These are phyloP conservation scores for Calephelis nemesis DNA, from an alignment of 1,140 invertebrate genomes.

Conservation along the genomic window DNA sequence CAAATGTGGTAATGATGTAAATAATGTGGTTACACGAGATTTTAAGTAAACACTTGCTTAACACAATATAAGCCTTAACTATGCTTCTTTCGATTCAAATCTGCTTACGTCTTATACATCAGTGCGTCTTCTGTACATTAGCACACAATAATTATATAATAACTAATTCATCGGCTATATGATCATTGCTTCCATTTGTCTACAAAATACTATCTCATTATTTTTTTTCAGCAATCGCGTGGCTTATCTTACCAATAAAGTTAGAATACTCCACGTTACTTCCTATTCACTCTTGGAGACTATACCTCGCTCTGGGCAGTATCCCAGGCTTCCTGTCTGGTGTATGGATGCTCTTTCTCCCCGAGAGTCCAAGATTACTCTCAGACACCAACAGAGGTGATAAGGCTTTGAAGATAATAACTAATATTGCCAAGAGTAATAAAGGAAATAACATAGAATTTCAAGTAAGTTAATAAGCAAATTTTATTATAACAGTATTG, in stretches of 20 bases:
- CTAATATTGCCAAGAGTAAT: constrained; percentile 81
- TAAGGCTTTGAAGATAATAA: constrained; percentile 81
- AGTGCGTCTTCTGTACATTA: no score
- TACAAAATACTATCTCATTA: no score
- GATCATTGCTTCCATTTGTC: not conserved
- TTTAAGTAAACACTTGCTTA: no score
- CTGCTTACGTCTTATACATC: no score
- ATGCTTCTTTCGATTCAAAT: no score
- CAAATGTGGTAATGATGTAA: no score
- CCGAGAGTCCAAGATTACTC: constrained; percentile 89
- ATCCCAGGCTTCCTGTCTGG: constrained; percentile 80
- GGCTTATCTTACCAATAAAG: constrained; percentile 82
- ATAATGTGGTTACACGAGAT: no score
- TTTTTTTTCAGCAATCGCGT: constrained; percentile 79
- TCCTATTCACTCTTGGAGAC: constrained; percentile 82
- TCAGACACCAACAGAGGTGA: constrained; percentile 82
- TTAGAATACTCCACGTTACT: constrained; percentile 53
- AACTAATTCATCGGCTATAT: not conserved
- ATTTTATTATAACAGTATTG: not conserved
- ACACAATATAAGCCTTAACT: no score
- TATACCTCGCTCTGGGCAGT: constrained; percentile 81
- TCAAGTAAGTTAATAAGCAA: constrained; percentile 42
- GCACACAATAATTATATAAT: no score
- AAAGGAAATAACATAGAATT: constrained; percentile 62
- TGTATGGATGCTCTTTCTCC: constrained; percentile 80